Percentiles rank a stretch among this genome's conserved stretches.
Conservation (phyloP, 2,113 vertebrate species). For the Otocyon megalotis region DNA sequence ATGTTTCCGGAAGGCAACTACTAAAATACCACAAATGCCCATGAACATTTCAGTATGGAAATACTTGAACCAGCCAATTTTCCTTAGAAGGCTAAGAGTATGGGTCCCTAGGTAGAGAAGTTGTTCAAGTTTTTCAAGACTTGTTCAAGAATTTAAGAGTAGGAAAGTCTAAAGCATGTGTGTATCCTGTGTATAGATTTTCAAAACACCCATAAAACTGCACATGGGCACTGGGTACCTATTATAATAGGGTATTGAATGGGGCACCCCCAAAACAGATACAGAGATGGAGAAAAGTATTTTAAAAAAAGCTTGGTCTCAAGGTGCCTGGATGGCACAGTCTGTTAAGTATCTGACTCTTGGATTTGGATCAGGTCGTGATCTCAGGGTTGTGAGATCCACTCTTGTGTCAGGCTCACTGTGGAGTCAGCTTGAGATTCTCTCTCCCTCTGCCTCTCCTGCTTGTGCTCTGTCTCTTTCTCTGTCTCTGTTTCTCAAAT, state of each 20-base stretch:
- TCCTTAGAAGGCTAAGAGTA: background rate
- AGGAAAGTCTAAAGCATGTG: background rate
- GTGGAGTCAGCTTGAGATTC: background rate
- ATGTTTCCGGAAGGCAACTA: background rate
- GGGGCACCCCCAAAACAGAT: background rate
- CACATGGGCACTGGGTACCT: background rate
- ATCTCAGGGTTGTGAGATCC: background rate
- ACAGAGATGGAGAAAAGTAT: background rate
- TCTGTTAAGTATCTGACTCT: background rate
- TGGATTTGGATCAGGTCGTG: background rate
- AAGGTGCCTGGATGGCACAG: background rate
- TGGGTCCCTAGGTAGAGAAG: background rate
- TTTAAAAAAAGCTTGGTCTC: background rate
- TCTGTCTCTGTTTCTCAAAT: background rate
- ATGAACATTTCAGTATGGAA: slow-evolving; percentile 11
- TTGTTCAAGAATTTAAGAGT: background rate
- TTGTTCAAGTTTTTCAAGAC: background rate
- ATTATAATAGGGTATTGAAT: background rate
- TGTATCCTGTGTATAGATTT: background rate
- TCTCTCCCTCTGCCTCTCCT: background rate
- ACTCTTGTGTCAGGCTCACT: background rate
- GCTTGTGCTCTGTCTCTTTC: background rate
- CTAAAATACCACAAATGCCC: background rate
- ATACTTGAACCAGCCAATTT: background rate
- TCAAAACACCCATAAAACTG: background rate